Evolutionary conservation across 1,140 invertebrate genomes (phyloP), one percentile per base, ranked within the genome.

Genomic region (Listronotus bonariensis): DNA sequence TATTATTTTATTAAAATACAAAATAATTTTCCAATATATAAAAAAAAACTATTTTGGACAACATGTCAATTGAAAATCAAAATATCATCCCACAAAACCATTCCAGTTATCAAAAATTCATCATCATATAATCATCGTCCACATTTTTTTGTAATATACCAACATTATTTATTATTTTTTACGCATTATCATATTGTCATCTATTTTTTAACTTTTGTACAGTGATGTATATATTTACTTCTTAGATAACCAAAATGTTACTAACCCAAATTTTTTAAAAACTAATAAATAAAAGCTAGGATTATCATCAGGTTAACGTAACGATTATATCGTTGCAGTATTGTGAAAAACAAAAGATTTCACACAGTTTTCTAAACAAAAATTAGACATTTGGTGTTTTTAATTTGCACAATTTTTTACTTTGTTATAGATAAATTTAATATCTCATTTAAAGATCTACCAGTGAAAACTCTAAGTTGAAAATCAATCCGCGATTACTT

Each of bases 201-300:
- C n/a, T 49, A 34, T 62, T 53, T 62, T 62, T 53, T 52, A 51
- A 52, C 51, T 53, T 62, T 62, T 62, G 49, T 62, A 62, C 59
- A 62, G 31, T 54, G 42, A 48, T 62, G 52, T 62, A 36, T 36
- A 62, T 62, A 62, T 62, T 62, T 62, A 53, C 48, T 62, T 62
- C 9, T 48, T 52, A 53, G 41, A 17, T 45, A 62, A 42, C 26
- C 20, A 55, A 14, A 11, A 12, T 46, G 40, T 12, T 51, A 62
- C 51, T 61, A 55, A 55, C 41, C 52, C 34, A n/a, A 38, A 18
- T 49, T 26, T 46, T 46, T 14, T 3, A 15, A 15, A 45, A 45
- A 45, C n/a, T 17, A 15, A 45, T n/a, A 17, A 15, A 14, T 17
- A 45, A 15, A 45, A 9, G 8, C n/a, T 14, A 45, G 42, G 42